Evolutionary conservation across 2,797 vertebrate species (phyloP).

Genomic region (Pangasius macronema): DNA sequence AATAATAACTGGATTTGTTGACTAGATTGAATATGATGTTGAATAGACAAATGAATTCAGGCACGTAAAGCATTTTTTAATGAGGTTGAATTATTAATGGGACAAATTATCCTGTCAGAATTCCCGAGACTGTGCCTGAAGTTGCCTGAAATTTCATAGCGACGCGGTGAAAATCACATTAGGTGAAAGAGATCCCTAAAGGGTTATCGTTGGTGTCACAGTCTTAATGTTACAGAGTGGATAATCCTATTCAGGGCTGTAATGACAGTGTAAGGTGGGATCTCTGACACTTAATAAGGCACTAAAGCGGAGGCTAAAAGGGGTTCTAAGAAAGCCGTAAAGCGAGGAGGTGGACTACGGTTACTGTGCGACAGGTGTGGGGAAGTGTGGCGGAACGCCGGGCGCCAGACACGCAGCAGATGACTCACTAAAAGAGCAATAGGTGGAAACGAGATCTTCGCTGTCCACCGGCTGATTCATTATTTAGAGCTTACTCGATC

Average conservation of each 20-base stretch:
- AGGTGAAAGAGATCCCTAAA: not conserved
- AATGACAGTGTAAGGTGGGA: not conserved
- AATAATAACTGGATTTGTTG: not conserved
- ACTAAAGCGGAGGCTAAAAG: not conserved
- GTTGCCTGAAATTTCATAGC: not conserved
- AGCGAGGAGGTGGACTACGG: constrained; percentile 14
- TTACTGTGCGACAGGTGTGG: constrained; percentile 40
- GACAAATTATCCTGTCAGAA: not conserved
- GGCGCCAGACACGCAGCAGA: constrained; percentile 11
- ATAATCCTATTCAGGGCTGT: constrained; percentile 15
- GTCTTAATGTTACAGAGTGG: not conserved
- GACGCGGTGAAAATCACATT: not conserved
- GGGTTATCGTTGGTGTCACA: not conserved
- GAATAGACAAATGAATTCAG: not conserved
- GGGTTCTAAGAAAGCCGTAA: not conserved
- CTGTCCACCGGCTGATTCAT: constrained; percentile 39
- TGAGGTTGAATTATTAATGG: not conserved
- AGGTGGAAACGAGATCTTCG: constrained; percentile 41
- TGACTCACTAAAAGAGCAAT: constrained; percentile 23
- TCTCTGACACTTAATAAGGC: constrained; percentile 23
- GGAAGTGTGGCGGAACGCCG: constrained; percentile 23
- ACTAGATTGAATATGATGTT: not conserved
- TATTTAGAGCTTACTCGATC: constrained; percentile 49
- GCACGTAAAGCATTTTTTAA: not conserved
- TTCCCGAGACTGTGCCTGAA: not conserved